Base-by-base conservation (phyloP, 2,888 invertebrate species). In the Eudemis profundana region DNA sequence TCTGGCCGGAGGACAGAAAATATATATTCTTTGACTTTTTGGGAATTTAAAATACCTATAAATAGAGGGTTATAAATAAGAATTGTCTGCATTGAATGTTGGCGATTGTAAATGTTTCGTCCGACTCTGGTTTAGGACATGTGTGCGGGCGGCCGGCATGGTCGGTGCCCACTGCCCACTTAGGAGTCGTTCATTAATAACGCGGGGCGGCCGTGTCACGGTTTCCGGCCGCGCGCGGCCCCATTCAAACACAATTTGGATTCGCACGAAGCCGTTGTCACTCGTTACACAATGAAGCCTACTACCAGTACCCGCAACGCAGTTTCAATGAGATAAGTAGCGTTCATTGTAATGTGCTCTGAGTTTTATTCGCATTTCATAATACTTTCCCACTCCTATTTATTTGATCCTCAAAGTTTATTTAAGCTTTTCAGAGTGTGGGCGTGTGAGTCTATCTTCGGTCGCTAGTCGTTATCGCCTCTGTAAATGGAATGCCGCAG, bases 161-260 rank as follows among this genome's bases (percentile, higher is more conserved):
- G 42, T 27, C 42, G 38, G 40, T 29, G 40, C 23, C n/a, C 40
- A 36, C 40, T 61, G 53, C 53, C 53, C 49, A 66, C 63, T 50
- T 47, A 60, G 64, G 57, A 57, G 54, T 54, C 49, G 66, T 60
- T 77, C 89, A 89, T 88, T 89, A 89, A 87, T 87, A 87, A 87
- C 85, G 83, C 81, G 79, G 79, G 77, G 79, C 84, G 85, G 83
- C n/a, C 82, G 82, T 83, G 83, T 84, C 86, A 80, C 85, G 86
- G 85, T 84, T 90, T 90, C 90, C 90, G 90, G 87, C 80, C 46
- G 51, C 62, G 51, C 62, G 27, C 78, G 74, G 77, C 79, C 84
- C 79, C 84, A 84, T 87, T 86, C 85, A 84, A 86, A 87, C 86
- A 84, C 78, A 80, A 85, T 85, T 85, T 83, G 79, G 83, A 85